These are phyloP conservation scores for Drosophila pseudotalamancana DNA, from an alignment of 2,888 invertebrate species.

Conservation along the genomic window DNA sequence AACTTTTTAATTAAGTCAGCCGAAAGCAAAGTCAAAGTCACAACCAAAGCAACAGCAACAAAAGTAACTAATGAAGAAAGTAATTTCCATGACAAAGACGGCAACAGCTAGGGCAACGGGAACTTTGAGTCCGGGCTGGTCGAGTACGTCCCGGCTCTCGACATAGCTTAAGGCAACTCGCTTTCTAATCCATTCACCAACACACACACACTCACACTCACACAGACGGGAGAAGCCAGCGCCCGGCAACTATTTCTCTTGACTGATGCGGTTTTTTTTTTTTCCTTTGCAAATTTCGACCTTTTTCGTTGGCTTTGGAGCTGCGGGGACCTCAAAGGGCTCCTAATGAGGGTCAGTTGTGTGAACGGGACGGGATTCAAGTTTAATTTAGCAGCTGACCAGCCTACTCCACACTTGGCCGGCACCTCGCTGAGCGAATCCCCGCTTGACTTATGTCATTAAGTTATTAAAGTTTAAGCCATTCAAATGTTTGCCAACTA, in stretches of 20 bases:
- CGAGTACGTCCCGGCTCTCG: background rate
- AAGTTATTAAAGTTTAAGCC: conserved; percentile 73
- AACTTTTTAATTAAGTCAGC: conserved; percentile 81
- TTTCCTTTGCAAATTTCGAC: conserved; percentile 50
- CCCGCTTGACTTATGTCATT: conserved; percentile 67
- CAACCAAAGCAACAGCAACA: conserved; percentile 46
- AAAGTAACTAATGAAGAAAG: conserved; percentile 82
- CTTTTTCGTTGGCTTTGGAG: conserved; percentile 54
- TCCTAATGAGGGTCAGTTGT: conserved; percentile 71
- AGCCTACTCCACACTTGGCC: conserved; percentile 67
- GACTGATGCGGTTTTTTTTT: conserved; percentile 34
- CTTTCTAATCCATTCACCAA: conserved; percentile 43
- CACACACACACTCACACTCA: background rate
- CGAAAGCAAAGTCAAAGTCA: conserved; percentile 40
- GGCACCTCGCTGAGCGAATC: conserved; percentile 1
- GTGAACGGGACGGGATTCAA: conserved; percentile 32
- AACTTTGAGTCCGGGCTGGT: conserved; percentile 27
- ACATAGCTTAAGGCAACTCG: conserved; percentile 45
- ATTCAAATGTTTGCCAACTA: conserved; percentile 71
- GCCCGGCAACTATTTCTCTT: conserved; percentile 25
- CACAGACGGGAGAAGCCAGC: background rate
- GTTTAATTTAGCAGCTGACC: conserved; percentile 75
- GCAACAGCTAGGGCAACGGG: conserved; percentile 29
- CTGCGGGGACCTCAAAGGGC: conserved; percentile 30
- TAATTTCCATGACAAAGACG: conserved; percentile 81